These are phyloP conservation scores for Urocolius indicus DNA, from an alignment of 2,113 vertebrate genomes.

Conservation along the genomic window DNA sequence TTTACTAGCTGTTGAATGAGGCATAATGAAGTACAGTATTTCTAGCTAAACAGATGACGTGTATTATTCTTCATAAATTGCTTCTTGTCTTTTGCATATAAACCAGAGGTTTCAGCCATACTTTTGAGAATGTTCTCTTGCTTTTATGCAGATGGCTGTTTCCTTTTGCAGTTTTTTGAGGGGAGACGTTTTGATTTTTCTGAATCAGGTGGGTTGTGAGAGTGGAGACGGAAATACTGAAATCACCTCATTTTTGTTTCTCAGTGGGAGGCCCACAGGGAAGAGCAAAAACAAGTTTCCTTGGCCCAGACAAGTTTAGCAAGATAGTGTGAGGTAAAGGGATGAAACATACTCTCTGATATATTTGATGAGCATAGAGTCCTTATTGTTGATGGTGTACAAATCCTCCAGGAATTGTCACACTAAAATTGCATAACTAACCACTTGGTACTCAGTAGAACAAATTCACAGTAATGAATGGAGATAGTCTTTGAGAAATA, in stretches of 20 bases:
- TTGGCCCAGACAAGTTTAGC: slow-evolving; percentile 46
- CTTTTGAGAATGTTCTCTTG: neutral
- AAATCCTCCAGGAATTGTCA: neutral
- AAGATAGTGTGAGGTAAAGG: neutral
- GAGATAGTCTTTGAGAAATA: neutral
- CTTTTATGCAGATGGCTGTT: neutral
- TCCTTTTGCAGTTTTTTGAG: neutral
- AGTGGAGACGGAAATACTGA: slow-evolving; percentile 14
- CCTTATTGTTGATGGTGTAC: neutral
- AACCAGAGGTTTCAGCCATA: neutral
- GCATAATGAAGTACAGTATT: neutral
- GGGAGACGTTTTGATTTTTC: neutral
- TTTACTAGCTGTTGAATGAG: neutral
- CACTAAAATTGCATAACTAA: neutral
- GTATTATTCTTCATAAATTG: neutral
- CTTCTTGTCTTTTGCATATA: neutral
- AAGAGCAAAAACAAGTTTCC: slow-evolving; percentile 14
- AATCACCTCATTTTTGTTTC: slow-evolving; percentile 16
- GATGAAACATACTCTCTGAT: neutral
- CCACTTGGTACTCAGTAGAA: neutral
- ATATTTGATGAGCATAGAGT: slow-evolving; percentile 12
- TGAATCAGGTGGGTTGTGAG: neutral
- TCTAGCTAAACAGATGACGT: neutral
- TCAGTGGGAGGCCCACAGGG: neutral
- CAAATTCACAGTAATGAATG: neutral